These are phyloP conservation scores for Taphrorychus bicolor DNA, from an alignment of 2,888 invertebrate genomes.

Conservation along the genomic window DNA sequence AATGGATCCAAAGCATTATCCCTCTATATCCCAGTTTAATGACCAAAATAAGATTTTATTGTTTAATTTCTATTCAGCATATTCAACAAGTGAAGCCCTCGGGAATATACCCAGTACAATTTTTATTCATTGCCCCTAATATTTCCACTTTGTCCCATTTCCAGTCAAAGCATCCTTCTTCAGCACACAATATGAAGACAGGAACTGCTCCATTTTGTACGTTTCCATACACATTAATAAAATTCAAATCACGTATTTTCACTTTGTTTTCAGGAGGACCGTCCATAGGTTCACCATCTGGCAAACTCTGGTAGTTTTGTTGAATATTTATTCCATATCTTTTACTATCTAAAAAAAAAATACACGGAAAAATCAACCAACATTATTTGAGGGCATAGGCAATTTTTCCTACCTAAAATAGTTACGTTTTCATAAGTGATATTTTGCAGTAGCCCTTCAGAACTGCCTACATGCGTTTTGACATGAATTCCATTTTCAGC, in stretches of 20 bases:
- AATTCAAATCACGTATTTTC: constrained; percentile 31
- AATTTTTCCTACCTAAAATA: constrained; percentile 20
- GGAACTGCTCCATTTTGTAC: constrained; percentile 26
- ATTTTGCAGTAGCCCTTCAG: constrained; percentile 28
- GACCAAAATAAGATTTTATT: not conserved
- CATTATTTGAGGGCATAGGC: too few species aligned
- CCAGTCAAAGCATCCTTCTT: constrained; percentile 38
- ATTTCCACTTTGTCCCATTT: constrained; percentile 34
- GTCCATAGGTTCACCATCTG: constrained; percentile 22
- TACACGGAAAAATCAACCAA: too few species aligned
- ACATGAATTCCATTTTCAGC: constrained; percentile 37
- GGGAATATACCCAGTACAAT: constrained; percentile 13
- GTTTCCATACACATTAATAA: constrained; percentile 32
- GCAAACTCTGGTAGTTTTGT: constrained; percentile 39
- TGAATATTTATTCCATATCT: constrained; percentile 42
- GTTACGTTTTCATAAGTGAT: constrained; percentile 31
- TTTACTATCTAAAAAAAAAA: constrained; percentile 27
- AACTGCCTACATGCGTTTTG: constrained; percentile 30
- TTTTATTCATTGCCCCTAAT: constrained; percentile 18
- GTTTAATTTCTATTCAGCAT: too few species aligned
- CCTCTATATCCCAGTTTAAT: too few species aligned
- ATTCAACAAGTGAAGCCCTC: not conserved
- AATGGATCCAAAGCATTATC: too few species aligned
- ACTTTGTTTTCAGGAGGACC: constrained; percentile 39
- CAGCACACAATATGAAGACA: constrained; percentile 42